These are phyloP conservation scores for Oryctes rhinoceros DNA, from an alignment of 1,140 invertebrate species.

Conservation along the genomic window DNA sequence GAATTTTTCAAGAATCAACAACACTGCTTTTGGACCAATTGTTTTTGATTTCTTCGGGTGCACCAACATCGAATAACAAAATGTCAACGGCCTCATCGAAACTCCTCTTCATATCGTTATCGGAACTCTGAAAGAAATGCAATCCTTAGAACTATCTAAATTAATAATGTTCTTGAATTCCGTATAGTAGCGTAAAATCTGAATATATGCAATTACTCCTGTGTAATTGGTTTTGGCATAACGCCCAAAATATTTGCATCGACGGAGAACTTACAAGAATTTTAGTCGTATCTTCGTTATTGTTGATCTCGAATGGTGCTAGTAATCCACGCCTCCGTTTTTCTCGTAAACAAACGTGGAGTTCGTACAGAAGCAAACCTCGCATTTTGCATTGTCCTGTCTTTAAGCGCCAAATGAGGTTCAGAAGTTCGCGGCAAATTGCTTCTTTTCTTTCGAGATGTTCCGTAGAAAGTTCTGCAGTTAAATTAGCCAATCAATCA, in stretches of 20 bases:
- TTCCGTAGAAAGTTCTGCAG: neutral
- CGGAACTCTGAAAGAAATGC: neutral
- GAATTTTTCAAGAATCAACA: neutral
- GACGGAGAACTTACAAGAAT: neutral
- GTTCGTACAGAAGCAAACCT: conserved; percentile 56
- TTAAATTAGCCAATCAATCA: neutral
- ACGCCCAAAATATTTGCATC: neutral
- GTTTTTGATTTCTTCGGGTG: conserved; percentile 47
- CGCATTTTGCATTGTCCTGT: conserved; percentile 62
- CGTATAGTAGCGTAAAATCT: too few species aligned
- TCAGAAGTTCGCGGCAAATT: conserved; percentile 60
- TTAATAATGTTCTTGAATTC: too few species aligned
- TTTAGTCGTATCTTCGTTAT: neutral
- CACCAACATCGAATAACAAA: conserved; percentile 44
- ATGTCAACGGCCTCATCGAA: conserved; percentile 45
- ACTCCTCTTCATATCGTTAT: neutral
- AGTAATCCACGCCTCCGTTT: conserved; percentile 16
- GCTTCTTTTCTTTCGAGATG: conserved; percentile 51
- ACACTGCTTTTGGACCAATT: neutral
- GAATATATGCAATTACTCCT: neutral
- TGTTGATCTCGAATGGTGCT: neutral
- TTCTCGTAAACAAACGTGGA: conserved; percentile 50
- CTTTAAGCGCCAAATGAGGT: conserved; percentile 59
- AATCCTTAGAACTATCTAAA: neutral
- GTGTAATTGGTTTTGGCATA: neutral